Evolutionary conservation across 2,797 vertebrate genomes (phyloP).

Genomic region (Esox lucius): DNA sequence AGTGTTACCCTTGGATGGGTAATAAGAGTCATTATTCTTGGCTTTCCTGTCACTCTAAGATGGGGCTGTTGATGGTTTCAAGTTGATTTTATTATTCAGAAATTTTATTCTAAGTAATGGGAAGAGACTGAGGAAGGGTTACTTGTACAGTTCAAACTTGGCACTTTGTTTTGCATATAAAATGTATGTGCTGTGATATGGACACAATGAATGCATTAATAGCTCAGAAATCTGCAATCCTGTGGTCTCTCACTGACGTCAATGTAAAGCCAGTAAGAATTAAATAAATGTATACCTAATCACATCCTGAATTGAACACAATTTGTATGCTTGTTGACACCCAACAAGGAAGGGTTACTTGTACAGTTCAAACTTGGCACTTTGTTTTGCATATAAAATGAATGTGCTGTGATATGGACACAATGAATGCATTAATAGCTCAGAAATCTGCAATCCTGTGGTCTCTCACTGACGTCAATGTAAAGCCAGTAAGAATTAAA

Average conservation of each 20-base stretch:
- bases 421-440: conserved; percentile 42
- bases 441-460: conserved; percentile 29
- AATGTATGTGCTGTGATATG: conserved; percentile 41
- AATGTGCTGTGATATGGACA: conserved; percentile 44
- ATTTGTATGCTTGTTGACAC: no score
- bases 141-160: conserved; percentile 42
- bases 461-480: conserved; percentile 24
- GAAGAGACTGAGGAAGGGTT: conserved; percentile 55
- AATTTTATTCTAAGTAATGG: conserved; percentile 45
- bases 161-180: conserved; percentile 43
- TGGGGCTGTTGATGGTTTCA: conserved; percentile 60
- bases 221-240: conserved; percentile 26
- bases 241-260: conserved; percentile 28
- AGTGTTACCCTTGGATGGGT: conserved; percentile 69
- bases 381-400: conserved; percentile 41
- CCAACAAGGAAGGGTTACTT: conserved; percentile 47
- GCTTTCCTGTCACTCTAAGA: conserved; percentile 75
- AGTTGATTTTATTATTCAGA: conserved; percentile 66
- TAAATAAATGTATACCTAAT: conserved; percentile 49
- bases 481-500: conserved; percentile 49
- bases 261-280: conserved; percentile 42
- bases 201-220: conserved; percentile 45
- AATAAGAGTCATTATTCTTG: conserved; percentile 72
- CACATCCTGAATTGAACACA: background rate
- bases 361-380: conserved; percentile 44